Evolutionary conservation across 2,113 vertebrate species (phyloP), one percentile per base, ranked within the genome.

Genomic region (Grus americana): DNA sequence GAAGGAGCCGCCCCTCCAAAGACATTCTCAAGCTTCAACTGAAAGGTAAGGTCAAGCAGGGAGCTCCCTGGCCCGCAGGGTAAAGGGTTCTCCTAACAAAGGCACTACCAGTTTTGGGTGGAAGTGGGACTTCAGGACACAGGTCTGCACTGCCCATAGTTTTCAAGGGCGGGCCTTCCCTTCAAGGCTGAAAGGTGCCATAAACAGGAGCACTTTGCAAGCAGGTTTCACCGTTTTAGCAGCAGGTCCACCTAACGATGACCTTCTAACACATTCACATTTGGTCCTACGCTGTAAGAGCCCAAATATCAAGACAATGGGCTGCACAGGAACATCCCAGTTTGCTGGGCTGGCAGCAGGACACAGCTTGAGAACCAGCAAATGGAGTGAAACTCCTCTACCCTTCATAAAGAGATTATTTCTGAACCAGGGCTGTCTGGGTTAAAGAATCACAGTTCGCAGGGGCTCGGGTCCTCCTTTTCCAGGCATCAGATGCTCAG

Each of bases 31-130:
- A 40, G 5, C 52, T 50, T 30, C 61, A 27, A 12, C 79, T 29
- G 10, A 14, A 55, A 49, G 23, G 44, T 18, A 19, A 59, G 40
- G 68, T n/a, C 26, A 50, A 15, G 24, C 26, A 12, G 78, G 84
- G 78, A 84, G 13, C 9, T 32, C 68, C 92, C 92, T 13, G 92
- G 30, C 92, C 93, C 0, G 85, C 93, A 90, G 90, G 87, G 85
- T 6, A 40, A 46, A 42, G 15, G 55, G 10, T 34, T 87, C 79
- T 89, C 66, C 84, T 17, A 30, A 74, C 72, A 78, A 92, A 95
- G 94, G 91, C 94, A 91, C 95, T 65, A 42, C 63, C 79, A 93
- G 44, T 42, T 42, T 67, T 1, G 42, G 61, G 67, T 24, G 68
- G 34, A 29, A 74, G 2, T 9, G 57, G 89, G 78, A 72, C 66